Percentiles rank a stretch among this genome's conserved stretches.
Conservation (phyloP, 2,888 invertebrate genomes). For the Parasteatoda lunata region DNA sequence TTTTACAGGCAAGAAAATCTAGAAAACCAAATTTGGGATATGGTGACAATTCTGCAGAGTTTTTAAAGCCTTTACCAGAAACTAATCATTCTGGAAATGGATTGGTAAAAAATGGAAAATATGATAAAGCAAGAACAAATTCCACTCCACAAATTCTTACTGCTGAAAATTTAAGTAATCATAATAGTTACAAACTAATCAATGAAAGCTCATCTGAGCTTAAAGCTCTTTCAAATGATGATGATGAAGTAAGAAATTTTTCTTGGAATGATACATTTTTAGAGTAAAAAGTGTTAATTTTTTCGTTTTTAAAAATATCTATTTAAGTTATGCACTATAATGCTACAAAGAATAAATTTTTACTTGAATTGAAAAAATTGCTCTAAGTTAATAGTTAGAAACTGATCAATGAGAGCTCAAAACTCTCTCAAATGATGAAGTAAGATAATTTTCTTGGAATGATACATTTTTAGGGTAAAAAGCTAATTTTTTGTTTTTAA, state of each 20-base stretch:
- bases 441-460: too few species aligned
- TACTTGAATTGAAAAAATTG: too few species aligned
- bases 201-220: constrained; percentile 12
- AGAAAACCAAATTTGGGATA: constrained; percentile 30
- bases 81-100: constrained; percentile 16
- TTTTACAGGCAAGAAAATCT: constrained; percentile 37
- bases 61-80: constrained; percentile 40
- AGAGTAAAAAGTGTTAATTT: too few species aligned
- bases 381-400: too few species aligned
- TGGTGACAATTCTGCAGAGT: constrained; percentile 58
- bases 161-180: constrained; percentile 38
- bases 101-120: background rate
- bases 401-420: too few species aligned
- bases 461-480: too few species aligned
- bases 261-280: background rate
- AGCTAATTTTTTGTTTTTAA: too few species aligned
- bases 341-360: too few species aligned
- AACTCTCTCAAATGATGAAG: too few species aligned
- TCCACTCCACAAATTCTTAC: constrained; percentile 17
- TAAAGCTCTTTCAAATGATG: constrained; percentile 41
- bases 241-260: constrained; percentile 28
- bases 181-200: constrained; percentile 52
- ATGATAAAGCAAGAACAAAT: constrained; percentile 9
- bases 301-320: too few species aligned
- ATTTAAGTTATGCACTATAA: too few species aligned